These are phyloP conservation scores for Microplitis deprimator DNA, from an alignment of 2,888 invertebrate genomes.

Conservation along the genomic window DNA sequence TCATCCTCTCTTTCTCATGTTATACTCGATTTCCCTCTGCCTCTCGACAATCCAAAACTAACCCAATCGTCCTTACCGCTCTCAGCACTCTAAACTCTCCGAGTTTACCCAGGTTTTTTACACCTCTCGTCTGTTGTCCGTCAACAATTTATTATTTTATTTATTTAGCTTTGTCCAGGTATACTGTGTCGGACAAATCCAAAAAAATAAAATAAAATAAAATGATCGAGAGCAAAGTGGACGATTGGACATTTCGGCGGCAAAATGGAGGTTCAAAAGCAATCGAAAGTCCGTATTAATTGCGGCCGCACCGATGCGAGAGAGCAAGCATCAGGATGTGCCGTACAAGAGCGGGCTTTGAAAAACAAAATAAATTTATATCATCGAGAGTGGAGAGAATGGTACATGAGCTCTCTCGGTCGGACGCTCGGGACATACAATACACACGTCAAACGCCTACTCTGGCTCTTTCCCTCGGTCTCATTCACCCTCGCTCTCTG, in stretches of 20 bases:
- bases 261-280: constrained; percentile 12
- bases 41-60: constrained; percentile 63
- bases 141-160: constrained; percentile 11
- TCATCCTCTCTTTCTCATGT: constrained; percentile 36
- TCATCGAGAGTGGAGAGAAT: constrained; percentile 54
- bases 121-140: constrained; percentile 6
- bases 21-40: constrained; percentile 42
- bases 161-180: background rate
- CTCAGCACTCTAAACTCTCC: constrained; percentile 16
- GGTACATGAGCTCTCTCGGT: constrained; percentile 39
- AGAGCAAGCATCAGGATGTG: constrained; percentile 50
- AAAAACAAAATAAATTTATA: constrained; percentile 68
- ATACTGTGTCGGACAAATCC: background rate
- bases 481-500: too few species aligned
- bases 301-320: constrained; percentile 54
- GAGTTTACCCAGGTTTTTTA: constrained; percentile 22
- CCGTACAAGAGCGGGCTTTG: constrained; percentile 64
- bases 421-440: constrained; percentile 32
- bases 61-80: constrained; percentile 56
- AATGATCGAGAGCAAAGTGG: background rate
- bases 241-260: background rate
- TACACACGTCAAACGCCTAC: constrained; percentile 16
- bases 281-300: constrained; percentile 42
- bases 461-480: constrained; percentile 13
- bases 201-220: background rate